phyloP scores from a whole-genome alignment of 2,797 vertebrate genomes.

The Pseudochaenichthys georgianus region DNA sequence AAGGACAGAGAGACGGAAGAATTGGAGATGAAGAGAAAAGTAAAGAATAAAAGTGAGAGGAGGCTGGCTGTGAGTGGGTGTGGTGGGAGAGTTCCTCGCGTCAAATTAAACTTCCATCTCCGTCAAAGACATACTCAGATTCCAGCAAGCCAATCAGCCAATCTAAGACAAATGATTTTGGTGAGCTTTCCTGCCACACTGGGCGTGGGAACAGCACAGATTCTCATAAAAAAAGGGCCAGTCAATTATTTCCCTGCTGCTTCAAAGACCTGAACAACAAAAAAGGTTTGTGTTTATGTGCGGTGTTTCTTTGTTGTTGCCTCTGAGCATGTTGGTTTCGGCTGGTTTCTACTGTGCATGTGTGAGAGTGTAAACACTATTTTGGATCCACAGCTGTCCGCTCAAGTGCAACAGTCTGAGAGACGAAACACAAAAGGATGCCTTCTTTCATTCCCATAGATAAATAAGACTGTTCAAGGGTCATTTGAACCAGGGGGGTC shows the following conservation, averaged over 20 bases:
- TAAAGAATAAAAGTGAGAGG: constrained; percentile 47
- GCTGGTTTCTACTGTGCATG: constrained; percentile 57
- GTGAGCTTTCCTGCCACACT: constrained; percentile 79
- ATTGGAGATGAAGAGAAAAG: constrained; percentile 16
- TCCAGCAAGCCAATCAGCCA: constrained; percentile 81
- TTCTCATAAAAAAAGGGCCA: constrained; percentile 73
- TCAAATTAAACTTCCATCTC: constrained; percentile 77
- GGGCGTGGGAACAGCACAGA: constrained; percentile 83
- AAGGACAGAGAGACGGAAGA: constrained; percentile 31
- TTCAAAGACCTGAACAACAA: constrained; percentile 78
- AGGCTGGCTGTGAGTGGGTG: constrained; percentile 44
- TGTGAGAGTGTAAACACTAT: constrained; percentile 58
- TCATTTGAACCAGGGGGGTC: constrained; percentile 69
- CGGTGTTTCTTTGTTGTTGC: constrained; percentile 59
- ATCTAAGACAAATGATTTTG: constrained; percentile 83
- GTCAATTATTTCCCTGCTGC: constrained; percentile 81
- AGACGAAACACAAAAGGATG: constrained; percentile 54
- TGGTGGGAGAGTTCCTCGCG: constrained; percentile 64
- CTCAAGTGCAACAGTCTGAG: constrained; percentile 39
- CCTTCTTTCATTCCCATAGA: constrained; percentile 61
- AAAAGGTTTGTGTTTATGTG: constrained; percentile 78
- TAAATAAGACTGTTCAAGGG: constrained; percentile 72
- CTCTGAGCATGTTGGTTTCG: constrained; percentile 54
- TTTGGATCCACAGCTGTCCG: constrained; percentile 43
- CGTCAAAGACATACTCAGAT: constrained; percentile 72